A percentile compares a stretch with the other conserved stretches of the same genome.
Evolutionary conservation across 1,140 invertebrate genomes (phyloP).

Genomic region (Dendrolimus kikuchii): DNA sequence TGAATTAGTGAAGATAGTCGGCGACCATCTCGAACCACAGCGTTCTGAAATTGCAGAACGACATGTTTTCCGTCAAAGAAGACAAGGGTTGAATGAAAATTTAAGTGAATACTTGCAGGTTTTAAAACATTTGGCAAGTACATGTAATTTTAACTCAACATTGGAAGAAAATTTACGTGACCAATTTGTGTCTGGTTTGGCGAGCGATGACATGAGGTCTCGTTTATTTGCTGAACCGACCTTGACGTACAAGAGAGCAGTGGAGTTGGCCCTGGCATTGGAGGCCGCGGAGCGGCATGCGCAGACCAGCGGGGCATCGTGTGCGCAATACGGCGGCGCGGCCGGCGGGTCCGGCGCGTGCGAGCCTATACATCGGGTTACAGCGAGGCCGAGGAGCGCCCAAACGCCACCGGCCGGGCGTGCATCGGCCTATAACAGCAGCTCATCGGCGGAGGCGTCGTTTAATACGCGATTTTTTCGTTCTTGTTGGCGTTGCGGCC

Average conservation of each 20-base stretch:
- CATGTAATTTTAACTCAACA: conserved; percentile 3
- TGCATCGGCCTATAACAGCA: too few species aligned
- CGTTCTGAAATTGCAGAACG: conserved; percentile 14
- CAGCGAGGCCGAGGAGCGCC: too few species aligned
- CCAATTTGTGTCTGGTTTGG: conserved; percentile 1
- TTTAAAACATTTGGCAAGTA: conserved; percentile 5
- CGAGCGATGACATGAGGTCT: conserved; percentile 1
- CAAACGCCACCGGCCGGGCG: too few species aligned
- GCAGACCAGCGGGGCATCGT: too few species aligned
- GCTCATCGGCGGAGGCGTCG: too few species aligned
- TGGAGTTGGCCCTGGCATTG: conserved; percentile 2
- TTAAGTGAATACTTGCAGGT: conserved; percentile 1
- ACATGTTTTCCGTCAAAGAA: not conserved
- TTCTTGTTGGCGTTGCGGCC: too few species aligned
- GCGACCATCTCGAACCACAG: conserved; percentile 10
- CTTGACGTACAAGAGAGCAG: not conserved
- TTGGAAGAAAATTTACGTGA: conserved; percentile 2
- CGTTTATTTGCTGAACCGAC: not conserved
- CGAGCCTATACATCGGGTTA: too few species aligned
- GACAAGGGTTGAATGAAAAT: not conserved
- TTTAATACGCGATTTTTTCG: too few species aligned
- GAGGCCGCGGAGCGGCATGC: not conserved
- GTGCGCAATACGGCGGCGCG: too few species aligned
- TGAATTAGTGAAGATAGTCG: too few species aligned
- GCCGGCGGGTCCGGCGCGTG: too few species aligned